These are phyloP conservation scores for Sesamia inferens DNA, from an alignment of 2,888 invertebrate genomes.

Conservation along the genomic window DNA sequence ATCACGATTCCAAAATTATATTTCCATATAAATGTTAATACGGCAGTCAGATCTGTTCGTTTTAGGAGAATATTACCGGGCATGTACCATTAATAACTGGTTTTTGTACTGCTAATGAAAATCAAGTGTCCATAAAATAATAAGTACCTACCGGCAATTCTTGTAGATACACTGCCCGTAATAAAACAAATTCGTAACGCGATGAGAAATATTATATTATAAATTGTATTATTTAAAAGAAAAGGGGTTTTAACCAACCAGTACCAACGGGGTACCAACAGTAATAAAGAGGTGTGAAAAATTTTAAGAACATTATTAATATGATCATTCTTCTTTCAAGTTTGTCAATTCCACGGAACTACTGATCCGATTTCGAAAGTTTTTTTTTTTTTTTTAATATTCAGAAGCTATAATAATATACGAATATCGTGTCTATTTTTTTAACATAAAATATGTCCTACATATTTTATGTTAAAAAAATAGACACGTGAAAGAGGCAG, in stretches of 20 bases:
- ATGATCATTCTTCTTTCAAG: not conserved
- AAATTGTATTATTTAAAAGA: constrained; percentile 13
- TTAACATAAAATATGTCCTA: too few species aligned
- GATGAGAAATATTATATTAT: constrained; percentile 37
- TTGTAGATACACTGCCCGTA: constrained; percentile 27
- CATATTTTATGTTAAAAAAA: not conserved
- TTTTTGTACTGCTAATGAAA: constrained; percentile 55
- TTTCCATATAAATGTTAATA: constrained; percentile 64
- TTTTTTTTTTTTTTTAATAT: not conserved
- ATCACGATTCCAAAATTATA: constrained; percentile 62
- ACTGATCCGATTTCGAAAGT: not conserved
- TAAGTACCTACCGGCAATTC: constrained; percentile 38
- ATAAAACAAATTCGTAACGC: constrained; percentile 55
- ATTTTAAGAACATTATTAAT: not conserved
- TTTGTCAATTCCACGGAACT: not conserved
- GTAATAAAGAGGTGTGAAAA: not conserved
- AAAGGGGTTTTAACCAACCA: not conserved
- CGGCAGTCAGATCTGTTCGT: constrained; percentile 49
- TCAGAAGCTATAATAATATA: not conserved
- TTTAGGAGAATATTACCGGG: constrained; percentile 50
- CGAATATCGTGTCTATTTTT: too few species aligned
- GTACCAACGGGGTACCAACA: not conserved
- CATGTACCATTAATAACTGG: constrained; percentile 53
- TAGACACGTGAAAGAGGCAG: not conserved
- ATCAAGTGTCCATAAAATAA: constrained; percentile 55